Conservation (phyloP, 1,140 invertebrate species). For the Ceratina calcarata region DNA sequence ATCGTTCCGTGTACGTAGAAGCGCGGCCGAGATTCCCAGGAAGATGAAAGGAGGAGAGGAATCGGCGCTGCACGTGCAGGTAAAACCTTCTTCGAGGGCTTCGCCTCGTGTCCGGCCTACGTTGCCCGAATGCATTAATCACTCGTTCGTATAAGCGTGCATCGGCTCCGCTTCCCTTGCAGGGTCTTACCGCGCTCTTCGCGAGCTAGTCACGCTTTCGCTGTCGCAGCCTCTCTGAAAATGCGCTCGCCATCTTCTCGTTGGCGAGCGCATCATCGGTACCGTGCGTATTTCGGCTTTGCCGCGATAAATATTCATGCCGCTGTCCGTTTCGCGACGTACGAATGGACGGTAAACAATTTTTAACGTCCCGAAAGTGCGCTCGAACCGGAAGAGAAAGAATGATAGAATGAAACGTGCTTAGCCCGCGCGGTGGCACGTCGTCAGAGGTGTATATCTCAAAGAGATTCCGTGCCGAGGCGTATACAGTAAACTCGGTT, state of each 20-base stretch:
- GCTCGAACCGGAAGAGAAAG: background rate
- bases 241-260: background rate
- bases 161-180: constrained; percentile 40
- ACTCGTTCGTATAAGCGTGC: constrained; percentile 55
- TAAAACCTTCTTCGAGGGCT: constrained; percentile 52
- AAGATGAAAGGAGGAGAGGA: constrained; percentile 72
- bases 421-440: background rate
- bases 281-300: background rate
- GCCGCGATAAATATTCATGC: constrained; percentile 40
- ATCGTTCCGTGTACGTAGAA: constrained; percentile 16
- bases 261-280: background rate
- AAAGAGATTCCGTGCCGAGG: constrained; percentile 30
- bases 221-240: constrained; percentile 23
- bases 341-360: constrained; percentile 39
- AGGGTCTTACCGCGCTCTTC: constrained; percentile 11
- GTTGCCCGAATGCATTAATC: constrained; percentile 71
- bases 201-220: constrained; percentile 49
- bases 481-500: constrained; percentile 47
- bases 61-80: constrained; percentile 72
- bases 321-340: constrained; percentile 21
- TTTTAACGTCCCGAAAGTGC: constrained; percentile 25
- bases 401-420: background rate
- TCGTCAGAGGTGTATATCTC: constrained; percentile 27
- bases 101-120: constrained; percentile 66
- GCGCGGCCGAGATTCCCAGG: constrained; percentile 62